phyloP scores from a whole-genome alignment of 2,797 vertebrate genomes.

The Amniataba percoides region DNA sequence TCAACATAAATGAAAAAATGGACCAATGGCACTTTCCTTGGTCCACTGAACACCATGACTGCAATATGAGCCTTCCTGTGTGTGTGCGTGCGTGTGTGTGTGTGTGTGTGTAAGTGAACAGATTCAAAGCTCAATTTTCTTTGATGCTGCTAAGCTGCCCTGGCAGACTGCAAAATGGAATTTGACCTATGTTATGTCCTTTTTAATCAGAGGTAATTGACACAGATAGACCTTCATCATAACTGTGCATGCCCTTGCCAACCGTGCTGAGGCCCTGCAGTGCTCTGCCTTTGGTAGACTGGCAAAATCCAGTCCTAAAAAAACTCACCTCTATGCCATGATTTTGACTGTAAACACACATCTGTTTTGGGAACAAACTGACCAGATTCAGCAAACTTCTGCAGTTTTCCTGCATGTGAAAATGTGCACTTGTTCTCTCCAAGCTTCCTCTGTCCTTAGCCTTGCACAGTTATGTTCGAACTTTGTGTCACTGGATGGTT shows the following conservation, averaged over 20 bases:
- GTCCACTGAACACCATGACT: conserved; percentile 4
- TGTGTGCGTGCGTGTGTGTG: conserved; percentile 1
- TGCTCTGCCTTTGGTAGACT: conserved; percentile 17
- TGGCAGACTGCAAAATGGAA: conserved; percentile 57
- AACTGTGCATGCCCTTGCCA: conserved; percentile 56
- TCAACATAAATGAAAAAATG: conserved; percentile 4
- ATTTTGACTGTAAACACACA: neutral
- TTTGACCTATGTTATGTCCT: conserved; percentile 67
- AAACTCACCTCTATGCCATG: conserved; percentile 1
- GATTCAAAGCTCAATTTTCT: conserved; percentile 56
- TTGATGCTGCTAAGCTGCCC: conserved; percentile 49
- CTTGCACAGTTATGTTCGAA: conserved; percentile 58
- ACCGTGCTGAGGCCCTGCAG: conserved; percentile 31
- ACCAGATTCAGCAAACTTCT: neutral
- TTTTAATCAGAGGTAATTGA: conserved; percentile 75
- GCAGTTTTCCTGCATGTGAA: conserved; percentile 7
- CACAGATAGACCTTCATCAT: conserved; percentile 67
- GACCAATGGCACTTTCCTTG: neutral
- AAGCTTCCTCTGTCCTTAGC: conserved; percentile 6
- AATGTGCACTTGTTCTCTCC: conserved; percentile 10
- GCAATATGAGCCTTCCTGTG: conserved; percentile 1
- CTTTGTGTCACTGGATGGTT: conserved; percentile 70
- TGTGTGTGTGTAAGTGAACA: conserved; percentile 6
- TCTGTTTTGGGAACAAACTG: conserved; percentile 2
- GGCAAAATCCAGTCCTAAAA: conserved; percentile 21